A percentile compares a stretch with the other conserved stretches of the same genome.
These are phyloP conservation scores for Caranx melampygus DNA, from an alignment of 2,113 vertebrate genomes.

Conservation along the genomic window DNA sequence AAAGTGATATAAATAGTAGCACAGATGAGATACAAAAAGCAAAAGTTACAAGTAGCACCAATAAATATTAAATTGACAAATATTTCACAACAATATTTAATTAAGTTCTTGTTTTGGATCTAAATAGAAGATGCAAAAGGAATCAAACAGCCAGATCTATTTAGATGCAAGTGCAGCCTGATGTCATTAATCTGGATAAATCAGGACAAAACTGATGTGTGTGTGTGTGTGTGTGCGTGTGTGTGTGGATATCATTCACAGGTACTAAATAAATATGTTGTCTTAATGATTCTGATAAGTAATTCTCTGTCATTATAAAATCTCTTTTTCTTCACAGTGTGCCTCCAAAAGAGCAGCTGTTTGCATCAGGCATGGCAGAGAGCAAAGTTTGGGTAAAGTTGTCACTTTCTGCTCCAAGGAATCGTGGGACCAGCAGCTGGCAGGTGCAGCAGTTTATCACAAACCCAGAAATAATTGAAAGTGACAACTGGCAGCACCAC, in stretches of 20 bases:
- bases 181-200: slow-evolving; percentile 10
- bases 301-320: not conserved
- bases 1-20: no score
- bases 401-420: slow-evolving; percentile 88
- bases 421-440: slow-evolving; percentile 86
- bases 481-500: slow-evolving; percentile 99
- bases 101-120: not conserved
- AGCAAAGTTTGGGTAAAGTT: slow-evolving; percentile 87
- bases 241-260: not conserved
- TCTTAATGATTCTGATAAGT: not conserved
- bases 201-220: not conserved
- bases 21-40: no score
- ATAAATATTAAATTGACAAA: not conserved
- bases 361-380: slow-evolving; percentile 50
- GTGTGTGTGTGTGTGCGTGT: no score
- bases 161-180: no score
- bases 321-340: not conserved
- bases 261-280: not conserved
- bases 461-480: slow-evolving; percentile 98
- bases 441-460: slow-evolving; percentile 98
- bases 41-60: no score
- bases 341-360: slow-evolving; percentile 36
- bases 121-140: not conserved
- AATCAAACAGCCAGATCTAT: not conserved
- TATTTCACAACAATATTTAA: not conserved